These are phyloP conservation scores for Lydus trimaculatus DNA, from an alignment of 2,888 invertebrate genomes.

Conservation along the genomic window DNA sequence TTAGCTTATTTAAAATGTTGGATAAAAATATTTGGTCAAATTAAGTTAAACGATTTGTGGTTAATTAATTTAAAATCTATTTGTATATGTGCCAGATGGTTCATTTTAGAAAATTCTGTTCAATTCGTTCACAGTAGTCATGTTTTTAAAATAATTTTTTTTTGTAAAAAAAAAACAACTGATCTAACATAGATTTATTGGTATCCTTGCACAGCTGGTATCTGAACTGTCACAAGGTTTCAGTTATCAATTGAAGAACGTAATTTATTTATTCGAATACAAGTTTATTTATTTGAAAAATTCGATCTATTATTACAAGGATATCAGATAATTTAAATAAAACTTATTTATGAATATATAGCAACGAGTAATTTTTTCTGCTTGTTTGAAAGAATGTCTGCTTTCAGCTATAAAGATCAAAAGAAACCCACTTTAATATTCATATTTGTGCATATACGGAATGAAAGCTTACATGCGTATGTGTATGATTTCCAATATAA, in stretches of 20 bases:
- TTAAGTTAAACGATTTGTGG: not conserved
- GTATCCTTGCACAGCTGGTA: not conserved
- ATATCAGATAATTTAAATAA: not conserved
- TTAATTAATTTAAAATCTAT: not conserved
- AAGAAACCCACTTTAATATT: not conserved
- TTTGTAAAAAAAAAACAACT: not conserved
- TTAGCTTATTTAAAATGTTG: not conserved
- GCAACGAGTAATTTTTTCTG: not conserved
- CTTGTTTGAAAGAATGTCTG: not conserved
- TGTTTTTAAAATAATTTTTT: not conserved
- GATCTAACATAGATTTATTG: not conserved
- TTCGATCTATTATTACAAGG: not conserved
- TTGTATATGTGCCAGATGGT: no score
- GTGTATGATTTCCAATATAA: not conserved
- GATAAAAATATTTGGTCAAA: not conserved
- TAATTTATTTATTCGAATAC: not conserved
- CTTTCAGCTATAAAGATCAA: not conserved
- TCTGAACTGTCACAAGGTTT: not conserved
- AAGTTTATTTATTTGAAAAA: not conserved
- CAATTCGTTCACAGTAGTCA: not conserved
- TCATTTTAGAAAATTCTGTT: not conserved
- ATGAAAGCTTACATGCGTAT: not conserved
- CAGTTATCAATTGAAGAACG: not conserved
- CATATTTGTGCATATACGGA: not conserved
- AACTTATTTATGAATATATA: not conserved